Conservation (phyloP, 1,140 invertebrate species). For the Drosophila murphyi region DNA sequence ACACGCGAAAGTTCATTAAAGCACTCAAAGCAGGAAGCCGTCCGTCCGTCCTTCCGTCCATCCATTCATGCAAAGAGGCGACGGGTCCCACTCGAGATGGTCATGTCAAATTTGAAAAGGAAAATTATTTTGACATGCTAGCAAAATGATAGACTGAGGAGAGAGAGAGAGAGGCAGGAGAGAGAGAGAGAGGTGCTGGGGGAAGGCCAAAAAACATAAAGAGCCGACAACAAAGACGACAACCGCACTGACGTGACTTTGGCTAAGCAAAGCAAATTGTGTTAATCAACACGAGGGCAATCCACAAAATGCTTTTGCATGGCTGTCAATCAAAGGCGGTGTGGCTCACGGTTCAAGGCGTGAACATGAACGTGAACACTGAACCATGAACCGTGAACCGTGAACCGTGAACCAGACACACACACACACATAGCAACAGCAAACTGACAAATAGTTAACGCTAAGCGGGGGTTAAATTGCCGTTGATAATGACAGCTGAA, state of each 20-base stretch:
- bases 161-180: neutral
- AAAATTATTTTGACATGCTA: conserved; percentile 49
- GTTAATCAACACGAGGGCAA: conserved; percentile 51
- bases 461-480: conserved; percentile 47
- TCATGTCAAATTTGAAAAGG: conserved; percentile 49
- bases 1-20: conserved; percentile 41
- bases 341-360: conserved; percentile 33
- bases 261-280: conserved; percentile 54
- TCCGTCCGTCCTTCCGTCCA: too few species aligned
- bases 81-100: conserved; percentile 33
- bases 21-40: conserved; percentile 31
- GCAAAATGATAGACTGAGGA: neutral
- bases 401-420: conserved; percentile 5
- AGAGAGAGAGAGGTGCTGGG: neutral
- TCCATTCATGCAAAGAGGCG: conserved; percentile 14
- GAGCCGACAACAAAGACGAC: conserved; percentile 10
- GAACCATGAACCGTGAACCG: conserved; percentile 22
- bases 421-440: neutral
- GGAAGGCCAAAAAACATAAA: neutral
- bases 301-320: conserved; percentile 50
- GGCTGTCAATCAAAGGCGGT: conserved; percentile 52
- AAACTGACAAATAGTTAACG: conserved; percentile 52
- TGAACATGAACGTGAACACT: conserved; percentile 20
- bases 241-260: conserved; percentile 41
- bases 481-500: conserved; percentile 71